phyloP scores from a whole-genome alignment of 2,797 vertebrate species.

The Poecilia velifera region DNA sequence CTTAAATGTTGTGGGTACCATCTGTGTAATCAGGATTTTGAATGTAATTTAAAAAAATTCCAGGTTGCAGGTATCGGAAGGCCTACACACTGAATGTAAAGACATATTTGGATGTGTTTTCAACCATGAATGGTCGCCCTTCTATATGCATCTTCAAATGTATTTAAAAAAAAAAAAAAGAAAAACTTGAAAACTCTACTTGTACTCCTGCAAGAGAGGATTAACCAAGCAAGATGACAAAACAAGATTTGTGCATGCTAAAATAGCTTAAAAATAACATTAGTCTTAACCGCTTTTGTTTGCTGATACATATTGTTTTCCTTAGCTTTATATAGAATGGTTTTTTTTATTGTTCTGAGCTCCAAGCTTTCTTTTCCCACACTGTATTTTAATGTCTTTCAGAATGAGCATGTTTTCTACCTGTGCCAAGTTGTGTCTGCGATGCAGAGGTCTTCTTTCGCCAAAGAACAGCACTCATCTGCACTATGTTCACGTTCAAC shows the following conservation, averaged over 20 bases:
- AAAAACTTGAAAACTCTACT: neutral
- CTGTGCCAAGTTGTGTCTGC: conserved; percentile 62
- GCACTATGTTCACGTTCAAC: conserved; percentile 16
- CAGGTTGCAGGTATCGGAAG: neutral
- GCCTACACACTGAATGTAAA: neutral
- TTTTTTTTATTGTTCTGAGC: neutral
- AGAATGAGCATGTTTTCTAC: conserved; percentile 64
- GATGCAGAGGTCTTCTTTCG: conserved; percentile 56
- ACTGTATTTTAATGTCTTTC: conserved; percentile 8
- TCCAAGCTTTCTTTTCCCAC: conserved; percentile 5
- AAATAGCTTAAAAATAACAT: neutral
- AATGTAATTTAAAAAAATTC: neutral
- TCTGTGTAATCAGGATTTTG: neutral
- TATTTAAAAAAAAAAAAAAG: neutral
- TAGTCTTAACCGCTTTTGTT: neutral
- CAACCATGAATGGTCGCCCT: neutral
- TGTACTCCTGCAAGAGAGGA: neutral
- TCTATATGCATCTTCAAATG: neutral
- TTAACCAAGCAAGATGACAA: neutral
- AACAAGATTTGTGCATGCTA: neutral
- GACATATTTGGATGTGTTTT: neutral
- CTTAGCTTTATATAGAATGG: neutral
- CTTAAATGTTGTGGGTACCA: neutral
- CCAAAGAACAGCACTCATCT: conserved; percentile 34
- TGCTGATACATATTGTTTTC: neutral